These are phyloP conservation scores for Mobula hypostoma DNA, from an alignment of 2,113 vertebrate species.

Conservation along the genomic window DNA sequence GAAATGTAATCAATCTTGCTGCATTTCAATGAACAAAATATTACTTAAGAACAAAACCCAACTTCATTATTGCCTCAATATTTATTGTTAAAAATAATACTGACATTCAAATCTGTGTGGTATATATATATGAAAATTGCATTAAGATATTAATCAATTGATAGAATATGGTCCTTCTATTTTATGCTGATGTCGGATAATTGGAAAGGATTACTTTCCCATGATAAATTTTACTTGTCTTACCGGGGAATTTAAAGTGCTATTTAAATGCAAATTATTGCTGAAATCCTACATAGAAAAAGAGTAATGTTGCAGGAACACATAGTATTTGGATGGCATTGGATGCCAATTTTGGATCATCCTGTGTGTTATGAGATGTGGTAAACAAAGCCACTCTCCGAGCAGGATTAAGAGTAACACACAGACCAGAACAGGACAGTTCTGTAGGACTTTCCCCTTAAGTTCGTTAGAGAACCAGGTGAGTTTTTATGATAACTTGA, in stretches of 20 bases:
- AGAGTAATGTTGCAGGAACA: not conserved
- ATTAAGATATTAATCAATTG: not conserved
- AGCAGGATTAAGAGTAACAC: not conserved
- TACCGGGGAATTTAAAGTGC: not conserved
- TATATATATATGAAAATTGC: not conserved
- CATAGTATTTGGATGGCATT: not conserved
- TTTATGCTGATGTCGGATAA: not conserved
- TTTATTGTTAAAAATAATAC: conserved; percentile 6
- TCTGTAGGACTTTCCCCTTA: not conserved
- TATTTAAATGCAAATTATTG: not conserved
- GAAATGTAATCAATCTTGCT: not conserved
- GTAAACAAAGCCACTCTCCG: not conserved
- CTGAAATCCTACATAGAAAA: not conserved
- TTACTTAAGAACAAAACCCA: not conserved
- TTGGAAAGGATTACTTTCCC: not conserved
- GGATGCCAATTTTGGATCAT: not conserved
- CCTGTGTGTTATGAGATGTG: not conserved
- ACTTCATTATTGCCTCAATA: not conserved
- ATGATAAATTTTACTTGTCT: not conserved
- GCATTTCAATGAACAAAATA: not conserved
- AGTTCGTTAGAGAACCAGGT: not conserved
- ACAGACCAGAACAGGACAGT: not conserved
- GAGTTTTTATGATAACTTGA: not conserved
- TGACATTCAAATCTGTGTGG: not conserved
- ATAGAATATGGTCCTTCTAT: not conserved